These are phyloP conservation scores for Paramormyrops kingsleyae DNA, from an alignment of 2,113 vertebrate genomes.

Conservation along the genomic window DNA sequence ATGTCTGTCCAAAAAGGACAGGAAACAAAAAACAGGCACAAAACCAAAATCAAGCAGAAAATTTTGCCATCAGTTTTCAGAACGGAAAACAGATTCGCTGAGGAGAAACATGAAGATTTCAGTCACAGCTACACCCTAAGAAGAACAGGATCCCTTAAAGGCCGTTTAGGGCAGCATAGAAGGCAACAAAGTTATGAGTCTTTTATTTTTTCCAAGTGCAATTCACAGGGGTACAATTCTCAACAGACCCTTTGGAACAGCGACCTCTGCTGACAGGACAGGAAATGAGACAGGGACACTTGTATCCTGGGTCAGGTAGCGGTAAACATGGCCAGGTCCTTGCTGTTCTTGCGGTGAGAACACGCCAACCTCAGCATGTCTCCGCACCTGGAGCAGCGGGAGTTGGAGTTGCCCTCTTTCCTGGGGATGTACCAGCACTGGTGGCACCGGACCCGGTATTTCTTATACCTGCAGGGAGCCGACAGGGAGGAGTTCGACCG, in stretches of 20 bases:
- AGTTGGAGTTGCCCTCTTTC: constrained; percentile 70
- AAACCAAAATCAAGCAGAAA: constrained; percentile 8
- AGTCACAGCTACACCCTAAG: not conserved
- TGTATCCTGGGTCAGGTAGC: not conserved
- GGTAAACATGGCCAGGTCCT: not conserved
- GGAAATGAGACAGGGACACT: not conserved
- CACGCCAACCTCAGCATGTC: constrained; percentile 45
- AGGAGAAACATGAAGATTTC: not conserved
- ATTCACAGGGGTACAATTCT: not conserved
- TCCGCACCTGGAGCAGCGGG: constrained; percentile 69
- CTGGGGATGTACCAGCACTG: constrained; percentile 80
- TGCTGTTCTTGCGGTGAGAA: constrained; percentile 46
- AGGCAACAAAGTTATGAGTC: constrained; percentile 5
- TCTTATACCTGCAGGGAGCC: constrained; percentile 72
- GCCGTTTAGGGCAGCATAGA: not conserved
- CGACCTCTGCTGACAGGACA: not conserved
- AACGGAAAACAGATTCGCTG: not conserved
- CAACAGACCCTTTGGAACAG: not conserved
- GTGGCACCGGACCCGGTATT: constrained; percentile 74
- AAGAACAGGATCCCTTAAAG: not conserved
- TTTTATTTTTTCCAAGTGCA: not conserved
- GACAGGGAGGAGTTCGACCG: not conserved
- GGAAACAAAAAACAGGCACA: not conserved
- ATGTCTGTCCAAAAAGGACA: not conserved
- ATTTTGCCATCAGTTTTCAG: not conserved